phyloP scores from a whole-genome alignment of 2,113 vertebrate genomes.

The Gopherus evgoodei region DNA sequence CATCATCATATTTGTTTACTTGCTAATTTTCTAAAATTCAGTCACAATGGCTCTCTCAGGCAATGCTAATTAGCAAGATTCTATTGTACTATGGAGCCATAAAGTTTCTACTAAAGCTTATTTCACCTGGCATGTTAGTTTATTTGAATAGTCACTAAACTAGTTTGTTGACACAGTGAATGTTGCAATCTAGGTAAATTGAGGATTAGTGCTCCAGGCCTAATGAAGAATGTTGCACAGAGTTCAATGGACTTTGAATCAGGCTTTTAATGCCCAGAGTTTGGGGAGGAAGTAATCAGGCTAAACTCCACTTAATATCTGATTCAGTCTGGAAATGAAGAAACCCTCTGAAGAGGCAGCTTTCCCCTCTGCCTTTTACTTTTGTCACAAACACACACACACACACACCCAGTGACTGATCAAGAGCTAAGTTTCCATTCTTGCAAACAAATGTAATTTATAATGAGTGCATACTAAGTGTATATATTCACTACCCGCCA shows the following conservation, averaged over 20 bases:
- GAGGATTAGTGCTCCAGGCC: background rate
- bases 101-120: background rate
- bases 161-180: fast-evolving
- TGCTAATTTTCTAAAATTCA: fast-evolving
- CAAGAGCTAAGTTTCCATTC: background rate
- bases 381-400: background rate
- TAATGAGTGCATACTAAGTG: background rate
- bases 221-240: background rate
- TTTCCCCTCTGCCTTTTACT: background rate
- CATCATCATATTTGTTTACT: fast-evolving
- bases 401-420: background rate
- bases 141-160: background rate
- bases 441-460: background rate
- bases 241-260: background rate
- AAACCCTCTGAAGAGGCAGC: background rate
- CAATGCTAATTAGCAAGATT: background rate
- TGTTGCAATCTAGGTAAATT: background rate
- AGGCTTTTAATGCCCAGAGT: background rate
- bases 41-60: background rate
- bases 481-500: no score
- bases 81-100: background rate
- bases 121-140: background rate
- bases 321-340: background rate
- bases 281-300: background rate
- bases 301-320: background rate